Base-by-base conservation (phyloP, 2,113 vertebrate species). In the Pyxicephalus adspersus region DNA sequence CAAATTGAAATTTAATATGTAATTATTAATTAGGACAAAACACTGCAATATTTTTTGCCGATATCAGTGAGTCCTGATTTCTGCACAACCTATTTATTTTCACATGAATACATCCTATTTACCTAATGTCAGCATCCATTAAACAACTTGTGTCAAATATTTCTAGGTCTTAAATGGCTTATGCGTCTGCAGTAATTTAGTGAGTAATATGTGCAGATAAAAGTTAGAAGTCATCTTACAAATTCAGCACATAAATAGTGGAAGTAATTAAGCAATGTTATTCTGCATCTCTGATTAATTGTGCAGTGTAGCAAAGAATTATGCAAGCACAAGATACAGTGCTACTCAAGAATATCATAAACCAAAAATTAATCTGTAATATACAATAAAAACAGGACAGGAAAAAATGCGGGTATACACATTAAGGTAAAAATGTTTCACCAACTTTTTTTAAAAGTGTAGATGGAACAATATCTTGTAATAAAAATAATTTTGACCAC, bases 271-370 rank as follows among this genome's bases (percentile, higher is more conserved):
- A 50, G 19, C 54, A 80, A 68, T 60, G 18, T 80, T 28, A 80
- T 80, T 80, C 64, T 80, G 64, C 65, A 80, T 61, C 77, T 70
- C 55, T 80, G 29, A 70, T 28, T 70, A 54, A 70, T 80, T 70
- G 65, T 61, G 64, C 77, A 78, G 0, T 67, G 76, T 45, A 45
- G 64, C 76, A 78, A n/a, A 67, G 5, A 38, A 66, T 50, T 76
- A 26, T 50, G 34, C 73, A 77, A 64, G 31, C 4, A 64, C 9
- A 77, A 63, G 58, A 76, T 51, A 16, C 31, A 31, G 28, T 64
- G 19, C 28, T 64, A 31, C 63, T 16, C 7, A 26, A n/a, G 0
- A 71, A 54, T 19, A 54, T 71, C 29, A 78, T 25, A 23, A 50
- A 52, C 55, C 19, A 65, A 66, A 66, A 55, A 57, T 57, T 54